Evolutionary conservation across 1,140 invertebrate species (phyloP), one percentile per base, ranked within the genome.

Genomic region (Octopus sinensis): DNA sequence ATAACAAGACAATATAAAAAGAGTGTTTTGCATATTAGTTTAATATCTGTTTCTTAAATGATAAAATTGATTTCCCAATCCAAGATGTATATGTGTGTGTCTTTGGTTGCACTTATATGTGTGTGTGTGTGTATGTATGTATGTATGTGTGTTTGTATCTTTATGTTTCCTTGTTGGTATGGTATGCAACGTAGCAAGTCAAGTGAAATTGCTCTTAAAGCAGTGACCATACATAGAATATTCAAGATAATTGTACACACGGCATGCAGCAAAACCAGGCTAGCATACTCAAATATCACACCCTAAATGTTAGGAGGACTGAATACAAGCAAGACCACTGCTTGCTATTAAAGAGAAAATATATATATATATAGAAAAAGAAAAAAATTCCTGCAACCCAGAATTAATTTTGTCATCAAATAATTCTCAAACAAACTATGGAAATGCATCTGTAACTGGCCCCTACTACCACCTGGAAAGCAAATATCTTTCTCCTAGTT

Each of bases 401-500:
- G 62, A 68, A 53, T 77, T 52, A 52, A 43, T 17, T 77, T 51
- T 77, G 76, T 77, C 76, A 77, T 53, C 43, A 77, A 77, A 77
- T 76, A 23, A 76, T 30, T 23, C 10, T 76, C 23, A 77, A 77
- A 77, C 17, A 77, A 77, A 77, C 76, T 77, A 77, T 53, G 76
- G 76, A 77, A 77, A 77, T 77, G 76, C 76, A 77, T 77, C 68
- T 77, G 76, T 77, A 52, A 77, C 76, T 77, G 76, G 76, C 76
- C 76, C 76, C 76, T 77, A 30, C 76, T 77, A 77, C 76, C 76
- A 77, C 43, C 43, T 43, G 76, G 76, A 77, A 77, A 77, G 30
- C 30, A 53, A 51, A 77, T 77, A 53, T 77, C 76, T 6, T 6
- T 77, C 30, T 43, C 76, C 76, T 77, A 43, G 3, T 43, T 43